phyloP scores from a whole-genome alignment of 2,113 vertebrate genomes.

The Recurvirostra avosetta region DNA sequence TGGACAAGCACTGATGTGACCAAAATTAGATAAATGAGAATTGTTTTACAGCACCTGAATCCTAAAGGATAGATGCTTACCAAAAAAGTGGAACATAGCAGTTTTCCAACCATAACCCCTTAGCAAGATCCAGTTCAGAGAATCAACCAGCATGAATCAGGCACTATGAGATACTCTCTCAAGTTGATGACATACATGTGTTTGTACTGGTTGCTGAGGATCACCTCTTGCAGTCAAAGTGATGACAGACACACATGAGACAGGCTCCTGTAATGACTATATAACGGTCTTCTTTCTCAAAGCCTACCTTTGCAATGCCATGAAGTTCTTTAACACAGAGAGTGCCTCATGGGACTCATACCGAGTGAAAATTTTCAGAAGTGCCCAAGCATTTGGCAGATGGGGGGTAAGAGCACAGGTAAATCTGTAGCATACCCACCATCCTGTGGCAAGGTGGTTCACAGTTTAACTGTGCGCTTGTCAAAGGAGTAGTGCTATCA shows the following conservation, averaged over 20 bases:
- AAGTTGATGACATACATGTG: not conserved
- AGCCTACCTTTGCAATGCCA: not conserved
- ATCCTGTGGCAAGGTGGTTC: not conserved
- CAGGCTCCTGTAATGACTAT: not conserved
- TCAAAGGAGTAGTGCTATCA: not conserved
- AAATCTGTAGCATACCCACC: not conserved
- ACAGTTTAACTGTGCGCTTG: not conserved
- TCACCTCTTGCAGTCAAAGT: not conserved
- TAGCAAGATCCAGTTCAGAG: not conserved
- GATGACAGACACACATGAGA: not conserved
- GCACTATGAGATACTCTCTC: not conserved
- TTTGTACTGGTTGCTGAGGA: not conserved
- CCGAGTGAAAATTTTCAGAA: not conserved
- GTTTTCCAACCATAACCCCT: not conserved
- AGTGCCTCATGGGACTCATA: not conserved
- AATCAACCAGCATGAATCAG: not conserved
- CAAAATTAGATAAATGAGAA: not conserved
- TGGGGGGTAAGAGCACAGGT: rapidly evolving
- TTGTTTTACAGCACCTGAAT: not conserved
- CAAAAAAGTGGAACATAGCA: not conserved
- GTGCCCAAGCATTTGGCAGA: not conserved
- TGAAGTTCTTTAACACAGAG: not conserved
- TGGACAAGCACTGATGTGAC: not conserved
- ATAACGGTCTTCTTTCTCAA: not conserved
- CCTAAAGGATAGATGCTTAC: not conserved